These are phyloP conservation scores for Junonia oenone DNA, from an alignment of 2,888 invertebrate species.

Conservation along the genomic window DNA sequence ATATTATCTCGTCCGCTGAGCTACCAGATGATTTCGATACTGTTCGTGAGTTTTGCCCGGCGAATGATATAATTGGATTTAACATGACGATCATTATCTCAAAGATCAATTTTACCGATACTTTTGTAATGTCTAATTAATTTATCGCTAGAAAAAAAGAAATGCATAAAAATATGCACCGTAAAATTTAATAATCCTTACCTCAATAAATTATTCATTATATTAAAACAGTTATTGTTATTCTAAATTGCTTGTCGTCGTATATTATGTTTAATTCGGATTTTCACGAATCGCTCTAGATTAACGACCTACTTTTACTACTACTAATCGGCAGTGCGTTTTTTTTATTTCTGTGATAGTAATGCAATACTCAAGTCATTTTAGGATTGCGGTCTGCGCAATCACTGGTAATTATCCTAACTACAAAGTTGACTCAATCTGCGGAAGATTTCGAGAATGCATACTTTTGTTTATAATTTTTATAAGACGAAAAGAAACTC, in stretches of 20 bases:
- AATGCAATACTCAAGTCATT: constrained; percentile 21
- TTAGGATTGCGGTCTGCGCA: constrained; percentile 22
- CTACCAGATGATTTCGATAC: constrained; percentile 10
- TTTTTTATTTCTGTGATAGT: constrained; percentile 19
- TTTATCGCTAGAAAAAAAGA: neutral
- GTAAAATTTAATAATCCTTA: neutral
- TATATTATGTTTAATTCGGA: neutral
- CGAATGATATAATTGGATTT: constrained; percentile 8
- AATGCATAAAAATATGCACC: neutral
- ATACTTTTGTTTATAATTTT: neutral
- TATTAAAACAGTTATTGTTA: neutral
- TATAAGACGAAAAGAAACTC: neutral
- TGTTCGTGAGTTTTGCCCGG: constrained; percentile 3
- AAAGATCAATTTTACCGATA: neutral
- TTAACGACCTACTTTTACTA: constrained; percentile 20
- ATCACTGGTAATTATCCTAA: constrained; percentile 14
- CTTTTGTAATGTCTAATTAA: neutral
- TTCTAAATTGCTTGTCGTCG: neutral
- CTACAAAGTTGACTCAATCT: constrained; percentile 1
- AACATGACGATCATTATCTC: constrained; percentile 5
- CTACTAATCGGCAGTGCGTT: constrained; percentile 13
- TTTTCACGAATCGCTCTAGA: constrained; percentile 15
- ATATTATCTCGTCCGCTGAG: constrained; percentile 19
- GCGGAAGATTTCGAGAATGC: neutral
- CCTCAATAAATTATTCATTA: neutral